Conservation (phyloP, 2,113 vertebrate species). For the Nibea coibor region DNA sequence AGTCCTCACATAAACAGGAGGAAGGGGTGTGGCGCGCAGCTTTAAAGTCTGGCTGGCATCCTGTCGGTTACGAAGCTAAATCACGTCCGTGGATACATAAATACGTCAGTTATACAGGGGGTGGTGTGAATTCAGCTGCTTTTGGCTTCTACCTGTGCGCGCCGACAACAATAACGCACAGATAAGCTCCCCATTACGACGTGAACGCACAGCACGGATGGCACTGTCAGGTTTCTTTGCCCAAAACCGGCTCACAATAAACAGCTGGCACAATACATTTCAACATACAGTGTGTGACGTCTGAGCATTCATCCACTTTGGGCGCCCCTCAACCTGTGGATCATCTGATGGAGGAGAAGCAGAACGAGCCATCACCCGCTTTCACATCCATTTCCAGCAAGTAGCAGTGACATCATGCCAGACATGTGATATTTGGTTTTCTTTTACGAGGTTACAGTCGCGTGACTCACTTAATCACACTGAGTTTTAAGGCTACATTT, state of each 20-base stretch:
- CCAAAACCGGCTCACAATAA: background rate
- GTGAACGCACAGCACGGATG: background rate
- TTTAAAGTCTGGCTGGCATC: background rate
- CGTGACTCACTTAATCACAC: background rate
- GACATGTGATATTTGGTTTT: background rate
- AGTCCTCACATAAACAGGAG: background rate
- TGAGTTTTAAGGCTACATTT: background rate
- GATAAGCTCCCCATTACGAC: background rate
- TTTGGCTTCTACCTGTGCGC: background rate
- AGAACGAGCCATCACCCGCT: constrained; percentile 4
- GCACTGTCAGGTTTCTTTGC: background rate
- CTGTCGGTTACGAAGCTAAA: background rate
- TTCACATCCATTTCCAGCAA: background rate
- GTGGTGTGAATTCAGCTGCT: background rate
- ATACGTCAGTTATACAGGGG: background rate
- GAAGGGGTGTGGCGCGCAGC: constrained; percentile 54
- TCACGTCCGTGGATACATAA: background rate
- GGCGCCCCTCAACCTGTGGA: constrained; percentile 69
- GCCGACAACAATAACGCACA: background rate
- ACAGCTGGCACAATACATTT: background rate
- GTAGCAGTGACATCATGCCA: constrained; percentile 5
- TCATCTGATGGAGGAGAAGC: constrained; percentile 27
- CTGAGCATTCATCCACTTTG: constrained; percentile 22
- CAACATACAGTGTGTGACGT: constrained; percentile 33
- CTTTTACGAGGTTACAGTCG: background rate